A percentile compares a stretch with the other conserved stretches of the same genome.
Conservation (phyloP, 2,113 vertebrate species). For the Colinus virginianus region DNA sequence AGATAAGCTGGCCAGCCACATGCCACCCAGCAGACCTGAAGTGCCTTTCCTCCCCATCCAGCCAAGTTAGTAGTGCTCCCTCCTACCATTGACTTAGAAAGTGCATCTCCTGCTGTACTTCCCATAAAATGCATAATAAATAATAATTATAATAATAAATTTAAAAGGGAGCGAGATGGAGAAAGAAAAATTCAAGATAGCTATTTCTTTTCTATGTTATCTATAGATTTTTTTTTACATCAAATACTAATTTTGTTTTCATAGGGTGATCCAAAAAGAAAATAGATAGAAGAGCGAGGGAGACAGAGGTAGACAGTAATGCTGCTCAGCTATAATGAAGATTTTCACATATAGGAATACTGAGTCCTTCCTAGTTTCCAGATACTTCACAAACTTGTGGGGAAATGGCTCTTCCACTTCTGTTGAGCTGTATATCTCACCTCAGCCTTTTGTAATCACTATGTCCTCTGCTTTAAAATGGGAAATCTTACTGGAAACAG, state of each 20-base stretch:
- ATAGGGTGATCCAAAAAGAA: not conserved
- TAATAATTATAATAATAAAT: not conserved
- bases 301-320: not conserved
- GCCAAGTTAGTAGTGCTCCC: not conserved
- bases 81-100: not conserved
- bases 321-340: not conserved
- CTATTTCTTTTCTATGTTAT: not conserved
- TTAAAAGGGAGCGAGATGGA: not conserved
- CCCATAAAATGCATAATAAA: not conserved
- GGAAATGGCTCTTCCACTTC: not conserved
- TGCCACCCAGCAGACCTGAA: slow-evolving; percentile 32
- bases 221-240: not conserved
- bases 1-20: rapidly evolving
- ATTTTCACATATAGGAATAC: not conserved
- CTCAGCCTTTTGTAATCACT: not conserved
- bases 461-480: not conserved
- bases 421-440: not conserved
- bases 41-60: not conserved
- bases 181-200: not conserved
- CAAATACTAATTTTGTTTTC: not conserved
- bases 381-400: not conserved
- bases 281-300: not conserved
- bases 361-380: not conserved
- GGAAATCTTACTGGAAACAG: not conserved
- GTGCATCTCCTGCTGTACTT: not conserved